Conservation (phyloP, 2,888 invertebrate species). For the Aleiodes testaceus region DNA sequence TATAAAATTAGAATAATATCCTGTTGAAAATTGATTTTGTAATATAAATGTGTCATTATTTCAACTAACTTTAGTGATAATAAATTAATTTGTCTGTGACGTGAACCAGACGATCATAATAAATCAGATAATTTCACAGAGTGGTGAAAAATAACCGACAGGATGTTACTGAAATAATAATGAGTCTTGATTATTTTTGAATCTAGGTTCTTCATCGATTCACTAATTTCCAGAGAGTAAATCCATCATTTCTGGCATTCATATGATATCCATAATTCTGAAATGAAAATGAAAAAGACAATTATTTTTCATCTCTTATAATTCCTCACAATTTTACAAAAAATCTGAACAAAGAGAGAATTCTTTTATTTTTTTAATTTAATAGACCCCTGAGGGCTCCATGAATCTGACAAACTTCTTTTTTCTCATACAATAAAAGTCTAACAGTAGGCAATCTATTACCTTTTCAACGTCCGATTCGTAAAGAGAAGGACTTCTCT, state of each 20-base stretch:
- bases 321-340: neutral
- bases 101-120: slow-evolving; percentile 11
- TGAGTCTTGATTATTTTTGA: neutral
- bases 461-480: slow-evolving; percentile 52
- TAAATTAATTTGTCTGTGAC: slow-evolving; percentile 25
- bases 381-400: slow-evolving; percentile 1
- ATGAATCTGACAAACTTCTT: slow-evolving; percentile 34
- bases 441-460: slow-evolving; percentile 63
- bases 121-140: neutral
- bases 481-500: slow-evolving; percentile 46
- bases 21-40: slow-evolving; percentile 8
- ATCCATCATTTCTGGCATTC: no score
- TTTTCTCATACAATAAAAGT: slow-evolving; percentile 61
- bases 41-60: slow-evolving; percentile 3
- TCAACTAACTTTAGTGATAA: neutral
- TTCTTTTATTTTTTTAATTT: neutral
- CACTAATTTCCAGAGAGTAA: no score
- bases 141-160: neutral
- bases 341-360: slow-evolving; percentile 11
- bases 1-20: neutral
- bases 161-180: neutral
- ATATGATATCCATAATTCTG: no score
- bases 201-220: neutral
- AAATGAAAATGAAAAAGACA: no score
- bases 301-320: neutral